phyloP scores from a whole-genome alignment of 92 coral and sea anemone species.

The Montipora capitata region DNA sequence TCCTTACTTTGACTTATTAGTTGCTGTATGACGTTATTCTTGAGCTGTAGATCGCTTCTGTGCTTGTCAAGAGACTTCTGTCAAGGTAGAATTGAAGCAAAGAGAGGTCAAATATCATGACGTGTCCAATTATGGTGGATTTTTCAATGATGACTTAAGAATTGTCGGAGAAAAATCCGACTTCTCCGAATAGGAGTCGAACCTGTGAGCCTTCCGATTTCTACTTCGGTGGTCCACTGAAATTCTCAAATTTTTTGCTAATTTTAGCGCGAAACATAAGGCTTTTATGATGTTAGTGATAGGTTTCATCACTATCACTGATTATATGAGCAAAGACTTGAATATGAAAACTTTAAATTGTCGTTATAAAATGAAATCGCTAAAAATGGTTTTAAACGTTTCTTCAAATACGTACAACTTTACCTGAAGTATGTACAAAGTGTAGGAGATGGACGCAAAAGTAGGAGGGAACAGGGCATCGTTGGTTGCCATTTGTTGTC shows the following conservation, averaged over 20 bases:
- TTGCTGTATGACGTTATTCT: constrained; percentile 40
- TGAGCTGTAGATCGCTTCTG: constrained; percentile 37
- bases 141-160: too few species aligned
- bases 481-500: not conserved
- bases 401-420: not conserved
- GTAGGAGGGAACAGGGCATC: not conserved
- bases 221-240: too few species aligned
- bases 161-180: too few species aligned
- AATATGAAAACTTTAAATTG: too few species aligned
- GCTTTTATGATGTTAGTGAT: not conserved
- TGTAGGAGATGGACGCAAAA: not conserved
- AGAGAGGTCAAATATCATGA: too few species aligned
- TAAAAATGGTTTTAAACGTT: not conserved
- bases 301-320: not conserved
- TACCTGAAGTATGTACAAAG: constrained; percentile 15
- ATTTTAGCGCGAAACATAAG: too few species aligned
- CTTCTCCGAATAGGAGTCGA: too few species aligned
- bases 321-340: not conserved
- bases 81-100: not conserved
- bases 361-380: too few species aligned
- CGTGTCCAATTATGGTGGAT: too few species aligned
- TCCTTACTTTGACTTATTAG: constrained; percentile 32
- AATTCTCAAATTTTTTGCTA: too few species aligned
- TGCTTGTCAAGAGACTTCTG: constrained; percentile 40
- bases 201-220: too few species aligned